These are phyloP conservation scores for Psylliodes chrysocephalus DNA, from an alignment of 2,888 invertebrate genomes.

Conservation along the genomic window DNA sequence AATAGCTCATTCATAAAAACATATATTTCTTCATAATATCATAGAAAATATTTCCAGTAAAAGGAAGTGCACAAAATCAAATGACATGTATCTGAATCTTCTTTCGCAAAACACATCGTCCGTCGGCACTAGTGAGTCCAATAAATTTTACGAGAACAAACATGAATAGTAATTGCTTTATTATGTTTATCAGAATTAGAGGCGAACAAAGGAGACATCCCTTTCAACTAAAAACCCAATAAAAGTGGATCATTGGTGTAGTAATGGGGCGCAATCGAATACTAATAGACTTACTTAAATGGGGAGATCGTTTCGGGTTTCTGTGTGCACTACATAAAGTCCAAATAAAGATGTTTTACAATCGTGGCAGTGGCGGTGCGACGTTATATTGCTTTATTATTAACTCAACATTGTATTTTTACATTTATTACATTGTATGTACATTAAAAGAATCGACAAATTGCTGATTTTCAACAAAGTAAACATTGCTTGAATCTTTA, in stretches of 20 bases:
- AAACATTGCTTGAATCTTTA: no score
- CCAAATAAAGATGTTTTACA: constrained; percentile 45
- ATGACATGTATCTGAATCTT: constrained; percentile 7
- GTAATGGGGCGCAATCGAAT: constrained; percentile 49
- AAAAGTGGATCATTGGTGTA: constrained; percentile 43
- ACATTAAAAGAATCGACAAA: constrained; percentile 45
- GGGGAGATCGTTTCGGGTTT: constrained; percentile 43
- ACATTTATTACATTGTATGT: constrained; percentile 57
- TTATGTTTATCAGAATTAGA: constrained; percentile 45
- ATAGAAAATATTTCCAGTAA: not conserved
- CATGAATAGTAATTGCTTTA: constrained; percentile 42
- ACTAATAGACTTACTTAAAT: constrained; percentile 54
- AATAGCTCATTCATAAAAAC: no score
- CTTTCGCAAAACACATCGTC: constrained; percentile 26
- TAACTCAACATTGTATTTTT: constrained; percentile 44
- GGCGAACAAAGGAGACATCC: constrained; percentile 37
- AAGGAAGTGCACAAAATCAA: constrained; percentile 15
- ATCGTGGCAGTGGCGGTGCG: not conserved
- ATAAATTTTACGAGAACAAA: constrained; percentile 42
- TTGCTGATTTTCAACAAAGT: no score
- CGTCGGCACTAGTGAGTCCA: constrained; percentile 20
- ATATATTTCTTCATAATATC: no score
- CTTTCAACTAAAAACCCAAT: constrained; percentile 42
- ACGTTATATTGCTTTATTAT: no score
- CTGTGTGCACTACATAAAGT: constrained; percentile 53